Base-by-base conservation (phyloP, 1,140 invertebrate genomes). In the Calycopis cecrops region DNA sequence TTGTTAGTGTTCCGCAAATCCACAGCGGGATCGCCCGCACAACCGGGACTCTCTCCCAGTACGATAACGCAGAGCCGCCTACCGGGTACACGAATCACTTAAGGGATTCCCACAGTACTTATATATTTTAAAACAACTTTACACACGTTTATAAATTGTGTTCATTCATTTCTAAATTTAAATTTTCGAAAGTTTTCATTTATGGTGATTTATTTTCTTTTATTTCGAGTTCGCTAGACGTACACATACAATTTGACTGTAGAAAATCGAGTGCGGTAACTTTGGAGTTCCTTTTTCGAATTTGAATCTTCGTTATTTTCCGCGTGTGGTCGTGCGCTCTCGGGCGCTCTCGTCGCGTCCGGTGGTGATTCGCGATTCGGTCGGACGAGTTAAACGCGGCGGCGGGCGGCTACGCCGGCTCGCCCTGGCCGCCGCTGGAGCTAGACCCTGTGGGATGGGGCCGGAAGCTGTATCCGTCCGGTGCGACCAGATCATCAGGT, bases 381-480 rank as follows among this genome's bases (percentile, higher is more conserved):
- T 92, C 91, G 85, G 91, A 92, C 90, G 92, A 92, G 89, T 83
- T 88, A 70, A 89, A 88, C 82, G 88, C 90, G 86, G 90, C 91
- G 87, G 90, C 91, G 91, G 91, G 91, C 85, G 92, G 91, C 60
- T 91, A 91, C 85, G 90, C 92, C 87, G 91, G 91, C 76, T 92
- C 92, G 73, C 91, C 92, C 76, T 92, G 91, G 91, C 91, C 92
- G 68, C 91, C 91, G 67, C 88, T 92, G 60, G 91, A 92, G 71
- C 87, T 92, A 83, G 92, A 93, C 85, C 90, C 91, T 66, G 90
- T 91, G 82, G 90, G 90, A 82, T 93, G 93, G 92, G 92, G 92
- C 38, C 90, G 92, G 53, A 93, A 94, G 76, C 87, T 93, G 55
- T 93, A 94, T 77, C 92, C 92, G 55, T 89, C 91, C 63, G 88